Evolutionary conservation across 2,797 vertebrate genomes (phyloP).

Genomic region (Leuciscus waleckii): DNA sequence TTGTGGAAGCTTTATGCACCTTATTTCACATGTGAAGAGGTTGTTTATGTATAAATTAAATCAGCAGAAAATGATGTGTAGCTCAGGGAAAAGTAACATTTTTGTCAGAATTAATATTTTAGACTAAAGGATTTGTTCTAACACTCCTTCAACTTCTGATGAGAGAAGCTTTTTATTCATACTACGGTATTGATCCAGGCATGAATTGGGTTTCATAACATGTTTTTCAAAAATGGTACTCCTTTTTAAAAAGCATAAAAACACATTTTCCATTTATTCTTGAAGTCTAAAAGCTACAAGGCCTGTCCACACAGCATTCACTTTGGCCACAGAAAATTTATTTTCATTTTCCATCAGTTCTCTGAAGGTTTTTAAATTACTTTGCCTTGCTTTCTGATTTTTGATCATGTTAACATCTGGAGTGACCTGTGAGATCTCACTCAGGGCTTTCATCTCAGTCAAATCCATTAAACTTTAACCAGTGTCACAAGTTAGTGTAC

Average conservation of each 20-base stretch:
- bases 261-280: conserved; percentile 15
- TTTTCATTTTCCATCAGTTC: conserved; percentile 31
- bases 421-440: conserved; percentile 14
- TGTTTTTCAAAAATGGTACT: not conserved
- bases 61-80: not conserved
- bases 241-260: conserved; percentile 10
- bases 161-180: conserved; percentile 5
- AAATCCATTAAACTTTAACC: not conserved
- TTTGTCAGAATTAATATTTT: not conserved
- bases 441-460: not conserved
- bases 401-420: conserved; percentile 11
- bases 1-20: not conserved
- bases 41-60: not conserved
- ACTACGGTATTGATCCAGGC: conserved; percentile 1
- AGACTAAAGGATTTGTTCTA: not conserved
- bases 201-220: conserved; percentile 3
- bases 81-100: not conserved
- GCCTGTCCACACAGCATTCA: not conserved
- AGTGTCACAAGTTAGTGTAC: not conserved
- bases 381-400: not conserved
- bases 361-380: not conserved
- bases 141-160: not conserved
- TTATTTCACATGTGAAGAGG: not conserved
- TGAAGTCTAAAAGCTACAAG: not conserved
- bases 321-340: conserved; percentile 25